Evolutionary conservation across 2,888 invertebrate species (phyloP), one percentile per base, ranked within the genome.

Genomic region (Cabera pusaria): DNA sequence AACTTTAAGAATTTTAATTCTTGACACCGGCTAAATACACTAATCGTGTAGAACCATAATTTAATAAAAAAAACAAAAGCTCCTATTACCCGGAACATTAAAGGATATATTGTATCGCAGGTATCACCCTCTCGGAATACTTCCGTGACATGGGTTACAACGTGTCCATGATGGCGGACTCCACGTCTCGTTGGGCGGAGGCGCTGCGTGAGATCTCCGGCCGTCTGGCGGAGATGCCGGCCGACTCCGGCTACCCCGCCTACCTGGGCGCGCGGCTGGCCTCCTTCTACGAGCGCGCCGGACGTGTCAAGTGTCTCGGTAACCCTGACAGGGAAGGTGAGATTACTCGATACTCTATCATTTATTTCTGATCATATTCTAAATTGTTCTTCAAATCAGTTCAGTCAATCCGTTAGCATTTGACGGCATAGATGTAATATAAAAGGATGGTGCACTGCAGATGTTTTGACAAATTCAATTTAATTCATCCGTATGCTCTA

Each of bases 101-200:
- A n/a, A n/a, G n/a, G n/a, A n/a, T 14, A 14, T 14, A 14, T 3
- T 14, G 14, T 14, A 14, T 14, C 53, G 1, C 69, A 94, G 96
- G 97, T 65, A 99, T 99, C 86, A 99, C 99, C 0, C 91, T 99
- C n/a, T 98, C 99, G 11, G 99, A 99, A 88, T 99, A 99, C 90
- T 99, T 98, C 95, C 93, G 96, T 67, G 96, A 96, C 88, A 98
- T 98, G 99, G 99, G 99, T 74, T 98, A 98, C 93, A 97, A 99
- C 83, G 99, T 99, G 24, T 98, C 99, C 59, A 99, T 99, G 99
- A 99, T 99, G 99, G 99, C 99, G 49, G 99, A 99, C 90, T 99
- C 99, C 12, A 99, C 99, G 8, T 99, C 99, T 6, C 97, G 99
- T 90, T 99, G 99, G 99, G 99, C 99, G 45, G 99, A 99, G 88